These are phyloP conservation scores for Mus spicilegus DNA, from an alignment of 2,113 vertebrate species.

Conservation along the genomic window DNA sequence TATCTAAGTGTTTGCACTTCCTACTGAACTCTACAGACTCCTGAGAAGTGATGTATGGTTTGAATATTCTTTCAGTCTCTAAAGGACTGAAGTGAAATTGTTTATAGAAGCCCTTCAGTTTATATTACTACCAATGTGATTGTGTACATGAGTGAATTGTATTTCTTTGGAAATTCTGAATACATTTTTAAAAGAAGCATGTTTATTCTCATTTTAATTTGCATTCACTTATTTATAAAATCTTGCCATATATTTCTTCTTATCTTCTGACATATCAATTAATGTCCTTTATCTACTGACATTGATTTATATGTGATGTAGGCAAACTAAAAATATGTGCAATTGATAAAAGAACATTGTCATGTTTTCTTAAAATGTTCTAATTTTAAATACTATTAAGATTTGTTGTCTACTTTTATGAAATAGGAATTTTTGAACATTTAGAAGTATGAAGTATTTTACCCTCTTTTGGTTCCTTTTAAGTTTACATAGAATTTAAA, in stretches of 20 bases:
- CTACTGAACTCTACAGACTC: background rate
- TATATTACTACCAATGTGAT: background rate
- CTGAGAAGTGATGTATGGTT: background rate
- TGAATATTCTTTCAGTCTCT: background rate
- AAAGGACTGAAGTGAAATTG: slow-evolving; percentile 31
- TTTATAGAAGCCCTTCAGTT: slow-evolving; percentile 11
- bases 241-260: background rate
- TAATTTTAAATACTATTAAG: slow-evolving; percentile 13
- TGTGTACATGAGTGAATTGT: background rate
- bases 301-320: background rate
- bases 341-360: slow-evolving; percentile 10
- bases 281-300: background rate
- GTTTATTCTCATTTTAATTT: slow-evolving; percentile 40
- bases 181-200: background rate
- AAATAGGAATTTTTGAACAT: background rate
- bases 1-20: background rate
- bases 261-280: background rate
- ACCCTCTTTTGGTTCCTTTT: background rate
- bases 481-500: background rate
- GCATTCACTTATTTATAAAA: slow-evolving; percentile 7
- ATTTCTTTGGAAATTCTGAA: slow-evolving; percentile 53
- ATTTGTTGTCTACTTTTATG: slow-evolving; percentile 3
- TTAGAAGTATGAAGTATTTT: background rate
- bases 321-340: background rate
- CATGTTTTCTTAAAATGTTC: slow-evolving; percentile 22